These are phyloP conservation scores for Erythrolamprus reginae DNA, from an alignment of 2,113 vertebrate species.

Conservation along the genomic window DNA sequence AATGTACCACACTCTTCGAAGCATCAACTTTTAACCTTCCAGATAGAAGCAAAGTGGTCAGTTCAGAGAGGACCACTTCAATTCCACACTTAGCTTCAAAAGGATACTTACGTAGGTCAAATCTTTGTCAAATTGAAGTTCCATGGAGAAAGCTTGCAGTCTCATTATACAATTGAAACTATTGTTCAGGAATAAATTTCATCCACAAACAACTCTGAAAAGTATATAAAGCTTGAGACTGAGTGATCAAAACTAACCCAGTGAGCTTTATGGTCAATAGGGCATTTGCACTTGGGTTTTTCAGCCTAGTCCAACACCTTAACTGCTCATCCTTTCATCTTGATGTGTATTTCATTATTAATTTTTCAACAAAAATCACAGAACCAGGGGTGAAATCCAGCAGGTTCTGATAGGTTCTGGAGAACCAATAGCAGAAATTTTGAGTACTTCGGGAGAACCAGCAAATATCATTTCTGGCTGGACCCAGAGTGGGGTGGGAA, in stretches of 20 bases:
- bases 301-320: neutral
- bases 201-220: neutral
- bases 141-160: neutral
- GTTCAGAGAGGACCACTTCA: neutral
- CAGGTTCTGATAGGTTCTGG: no score
- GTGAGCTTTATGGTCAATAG: neutral
- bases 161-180: neutral
- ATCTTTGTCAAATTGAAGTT: neutral
- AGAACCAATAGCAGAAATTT: no score
- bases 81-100: neutral
- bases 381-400: neutral
- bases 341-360: slow-evolving; percentile 11
- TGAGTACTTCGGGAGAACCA: no score
- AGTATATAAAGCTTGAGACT: neutral
- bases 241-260: neutral
- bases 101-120: neutral
- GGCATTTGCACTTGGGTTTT: neutral
- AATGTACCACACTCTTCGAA: neutral
- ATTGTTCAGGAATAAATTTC: neutral
- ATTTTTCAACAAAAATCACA: slow-evolving; percentile 25
- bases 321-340: neutral
- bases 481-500: no score
- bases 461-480: no score
- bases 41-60: neutral
- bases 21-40: neutral